Evolutionary conservation across 1,140 invertebrate genomes (phyloP).

Genomic region (Bilobella aurantiaca): DNA sequence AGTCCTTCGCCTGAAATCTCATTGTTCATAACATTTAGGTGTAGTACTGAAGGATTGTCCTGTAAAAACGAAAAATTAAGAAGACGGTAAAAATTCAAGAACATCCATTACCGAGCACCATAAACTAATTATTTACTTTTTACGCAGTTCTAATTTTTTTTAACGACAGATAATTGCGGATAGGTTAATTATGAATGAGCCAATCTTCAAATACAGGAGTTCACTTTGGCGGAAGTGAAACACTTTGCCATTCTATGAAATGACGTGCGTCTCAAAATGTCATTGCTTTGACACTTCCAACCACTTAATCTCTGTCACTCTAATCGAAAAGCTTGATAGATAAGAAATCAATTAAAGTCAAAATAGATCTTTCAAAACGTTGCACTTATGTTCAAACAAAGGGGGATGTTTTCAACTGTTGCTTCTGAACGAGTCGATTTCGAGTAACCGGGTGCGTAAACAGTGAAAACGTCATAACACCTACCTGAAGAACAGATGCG

Average conservation of each 20-base stretch:
- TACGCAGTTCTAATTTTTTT: not conserved
- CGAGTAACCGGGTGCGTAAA: too few relatives aligned
- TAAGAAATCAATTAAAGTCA: too few relatives aligned
- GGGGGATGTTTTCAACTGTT: too few relatives aligned
- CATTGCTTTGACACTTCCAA: too few relatives aligned
- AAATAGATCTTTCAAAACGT: too few relatives aligned
- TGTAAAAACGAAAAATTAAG: not conserved
- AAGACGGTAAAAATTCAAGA: not conserved
- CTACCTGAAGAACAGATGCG: not conserved
- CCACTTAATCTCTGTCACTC: too few relatives aligned
- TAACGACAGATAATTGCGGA: not conserved
- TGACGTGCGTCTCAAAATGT: too few relatives aligned
- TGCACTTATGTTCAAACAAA: too few relatives aligned
- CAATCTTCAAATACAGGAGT: not conserved
- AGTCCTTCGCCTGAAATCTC: slow-evolving; percentile 5
- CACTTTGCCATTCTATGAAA: too few relatives aligned
- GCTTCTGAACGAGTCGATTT: too few relatives aligned
- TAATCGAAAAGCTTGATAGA: too few relatives aligned
- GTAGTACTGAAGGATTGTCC: not conserved
- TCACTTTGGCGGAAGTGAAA: not conserved
- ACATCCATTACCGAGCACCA: not conserved
- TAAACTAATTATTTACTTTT: not conserved
- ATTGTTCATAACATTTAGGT: slow-evolving; percentile 14
- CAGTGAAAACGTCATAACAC: too few relatives aligned
- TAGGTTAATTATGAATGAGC: not conserved